Percentiles rank a stretch among this genome's conserved stretches.
phyloP scores from a whole-genome alignment of 2,888 invertebrate genomes.

The Congeria kusceri region DNA sequence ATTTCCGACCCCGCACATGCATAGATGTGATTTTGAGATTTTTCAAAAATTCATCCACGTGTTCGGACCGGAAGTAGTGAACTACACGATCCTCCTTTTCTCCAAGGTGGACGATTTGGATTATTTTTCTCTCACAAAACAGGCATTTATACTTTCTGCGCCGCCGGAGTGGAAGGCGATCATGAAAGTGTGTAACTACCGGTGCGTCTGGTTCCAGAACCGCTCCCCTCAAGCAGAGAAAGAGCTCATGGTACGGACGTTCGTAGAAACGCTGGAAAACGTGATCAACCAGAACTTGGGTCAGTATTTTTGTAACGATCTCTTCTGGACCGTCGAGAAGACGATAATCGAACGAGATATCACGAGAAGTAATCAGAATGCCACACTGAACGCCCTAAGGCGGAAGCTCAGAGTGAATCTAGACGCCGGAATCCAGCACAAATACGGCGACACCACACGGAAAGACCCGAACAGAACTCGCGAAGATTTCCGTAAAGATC shows the following conservation, averaged over 20 bases:
- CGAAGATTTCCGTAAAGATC: conserved; percentile 49
- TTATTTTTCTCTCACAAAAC: conserved; percentile 63
- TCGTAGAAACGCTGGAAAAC: conserved; percentile 63
- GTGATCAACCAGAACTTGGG: conserved; percentile 55
- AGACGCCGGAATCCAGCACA: conserved; percentile 52
- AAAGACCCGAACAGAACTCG: conserved; percentile 52
- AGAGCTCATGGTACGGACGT: conserved; percentile 63
- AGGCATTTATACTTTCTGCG: conserved; percentile 62
- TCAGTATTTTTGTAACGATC: conserved; percentile 57
- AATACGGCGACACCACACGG: conserved; percentile 54
- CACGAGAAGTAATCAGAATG: conserved; percentile 47
- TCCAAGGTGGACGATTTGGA: conserved; percentile 63
- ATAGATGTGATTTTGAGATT: conserved; percentile 63
- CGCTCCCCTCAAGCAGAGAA: conserved; percentile 56
- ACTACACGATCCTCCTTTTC: conserved; percentile 57
- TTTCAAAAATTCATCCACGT: conserved; percentile 60
- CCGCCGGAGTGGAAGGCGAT: conserved; percentile 62
- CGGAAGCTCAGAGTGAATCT: conserved; percentile 58
- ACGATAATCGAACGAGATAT: conserved; percentile 57
- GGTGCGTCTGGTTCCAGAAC: conserved; percentile 64
- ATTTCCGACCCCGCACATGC: conserved; percentile 65
- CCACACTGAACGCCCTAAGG: conserved; percentile 44
- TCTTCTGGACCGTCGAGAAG: conserved; percentile 59
- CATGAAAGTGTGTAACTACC: conserved; percentile 61
- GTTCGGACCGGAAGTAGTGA: conserved; percentile 56